Percentiles rank a stretch among this genome's conserved stretches.
Conservation (phyloP, 2,888 invertebrate species). For the Aspidapion aeneum region DNA sequence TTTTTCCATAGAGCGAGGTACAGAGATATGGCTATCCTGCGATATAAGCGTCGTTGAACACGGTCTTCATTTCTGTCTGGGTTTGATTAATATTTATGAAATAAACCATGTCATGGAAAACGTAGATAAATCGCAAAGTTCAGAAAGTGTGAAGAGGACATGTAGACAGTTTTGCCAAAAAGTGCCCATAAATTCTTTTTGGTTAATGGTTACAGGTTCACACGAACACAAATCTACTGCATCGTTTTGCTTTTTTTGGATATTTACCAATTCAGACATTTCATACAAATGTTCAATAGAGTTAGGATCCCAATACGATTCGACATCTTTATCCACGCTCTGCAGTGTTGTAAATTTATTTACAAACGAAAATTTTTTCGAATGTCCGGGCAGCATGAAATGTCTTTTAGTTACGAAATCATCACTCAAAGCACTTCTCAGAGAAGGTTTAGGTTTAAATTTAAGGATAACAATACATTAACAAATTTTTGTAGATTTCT, state of each 20-base stretch:
- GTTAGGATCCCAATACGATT: constrained; percentile 38
- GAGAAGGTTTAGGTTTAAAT: constrained; percentile 39
- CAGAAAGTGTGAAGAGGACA: constrained; percentile 35
- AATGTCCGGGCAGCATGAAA: constrained; percentile 35
- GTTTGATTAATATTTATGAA: constrained; percentile 40
- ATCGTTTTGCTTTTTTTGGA: constrained; percentile 40
- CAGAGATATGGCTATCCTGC: constrained; percentile 35
- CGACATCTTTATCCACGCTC: constrained; percentile 37
- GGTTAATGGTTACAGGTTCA: constrained; percentile 44
- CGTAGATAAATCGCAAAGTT: constrained; percentile 32
- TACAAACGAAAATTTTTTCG: constrained; percentile 33
- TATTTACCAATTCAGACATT: constrained; percentile 40
- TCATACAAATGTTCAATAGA: constrained; percentile 41
- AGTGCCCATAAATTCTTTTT: constrained; percentile 40
- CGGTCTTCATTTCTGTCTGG: constrained; percentile 37
- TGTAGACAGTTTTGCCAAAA: constrained; percentile 36
- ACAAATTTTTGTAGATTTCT: constrained; percentile 4
- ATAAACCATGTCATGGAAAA: constrained; percentile 25
- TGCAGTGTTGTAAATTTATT: constrained; percentile 36
- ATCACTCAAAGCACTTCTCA: constrained; percentile 36
- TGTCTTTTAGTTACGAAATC: constrained; percentile 39
- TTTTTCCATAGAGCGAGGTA: constrained; percentile 34
- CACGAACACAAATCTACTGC: constrained; percentile 28
- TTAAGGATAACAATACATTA: constrained; percentile 40
- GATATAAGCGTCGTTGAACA: constrained; percentile 36